Evolutionary conservation across 2,797 vertebrate genomes (phyloP).

Genomic region (Sarcoramphus papa): DNA sequence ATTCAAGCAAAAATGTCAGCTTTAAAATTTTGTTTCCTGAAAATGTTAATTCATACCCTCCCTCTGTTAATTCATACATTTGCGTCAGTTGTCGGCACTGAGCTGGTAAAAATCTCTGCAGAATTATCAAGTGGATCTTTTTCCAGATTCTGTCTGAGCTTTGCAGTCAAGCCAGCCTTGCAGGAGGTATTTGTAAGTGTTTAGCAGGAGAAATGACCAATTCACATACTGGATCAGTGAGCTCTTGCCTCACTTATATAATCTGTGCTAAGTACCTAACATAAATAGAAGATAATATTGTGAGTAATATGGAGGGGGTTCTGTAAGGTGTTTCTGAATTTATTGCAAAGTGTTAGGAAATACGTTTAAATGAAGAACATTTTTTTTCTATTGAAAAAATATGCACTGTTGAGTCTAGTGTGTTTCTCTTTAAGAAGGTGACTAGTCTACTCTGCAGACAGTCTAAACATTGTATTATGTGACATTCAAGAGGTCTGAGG

Average conservation of each 20-base stretch:
- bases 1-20: constrained; percentile 13
- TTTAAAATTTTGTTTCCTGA: constrained; percentile 40
- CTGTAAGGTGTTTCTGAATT: neutral
- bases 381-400: neutral
- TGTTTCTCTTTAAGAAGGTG: neutral
- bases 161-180: neutral
- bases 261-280: neutral
- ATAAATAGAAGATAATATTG: neutral
- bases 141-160: neutral
- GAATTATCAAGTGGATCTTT: neutral
- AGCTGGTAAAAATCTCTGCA: neutral
- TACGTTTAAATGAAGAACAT: neutral
- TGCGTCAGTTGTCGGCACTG: neutral
- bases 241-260: neutral
- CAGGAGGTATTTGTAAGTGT: neutral
- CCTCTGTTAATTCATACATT: neutral
- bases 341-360: neutral
- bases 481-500: neutral
- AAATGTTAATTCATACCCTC: constrained; percentile 42
- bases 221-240: neutral
- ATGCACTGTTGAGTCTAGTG: neutral
- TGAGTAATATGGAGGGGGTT: neutral
- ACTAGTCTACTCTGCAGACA: neutral
- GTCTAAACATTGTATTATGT: neutral
- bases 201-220: neutral